Base-by-base conservation (phyloP, 2,113 vertebrate genomes). In the Gadus macrocephalus region DNA sequence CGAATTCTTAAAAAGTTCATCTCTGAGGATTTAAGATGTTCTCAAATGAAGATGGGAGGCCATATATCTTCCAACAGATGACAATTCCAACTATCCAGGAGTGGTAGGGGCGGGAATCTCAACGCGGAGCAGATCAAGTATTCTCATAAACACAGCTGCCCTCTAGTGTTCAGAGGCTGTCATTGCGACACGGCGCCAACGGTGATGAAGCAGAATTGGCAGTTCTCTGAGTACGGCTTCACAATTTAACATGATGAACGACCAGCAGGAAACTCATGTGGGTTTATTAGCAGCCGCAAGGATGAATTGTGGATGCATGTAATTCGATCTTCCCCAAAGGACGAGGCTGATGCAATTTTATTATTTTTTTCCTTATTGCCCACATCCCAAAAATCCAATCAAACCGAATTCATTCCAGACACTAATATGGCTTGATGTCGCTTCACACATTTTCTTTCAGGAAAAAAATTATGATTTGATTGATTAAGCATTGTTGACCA, bases 141-240 rank as follows among this genome's bases (percentile, higher is more conserved):
- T 69, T 80, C 19, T 75, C 59, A 80, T 80, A 73, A 73, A 72
- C 89, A 82, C 81, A 85, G 84, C 81, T 86, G 71, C 86, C 91
- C 87, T 81, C 91, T 90, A 85, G 86, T 88, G 91, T 74, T 79
- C 3, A 53, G 2, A 22, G 8, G 1, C 0, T 67, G 78, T 65
- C 89, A 62, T 75, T 75, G 71, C 38, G 8, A 58, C 61, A 66
- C 53, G 55, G 27, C 27, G 28, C 69, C 69, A 49, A 14, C 60
- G 53, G 6, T 28, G 61, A 53, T 19, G 35, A 60, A 61, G 56
- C 22, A 53, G 16, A 62, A 67, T 59, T 59, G 56, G 8, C n/a
- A 12, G 59, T 61, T 15, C 1, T 19, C 14, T 71, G 60, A 25
- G 53, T 53, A 80, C 81, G 77, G 75, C 71, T 62, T 78, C 79